Base-by-base conservation (phyloP, 2,113 vertebrate genomes). In the Caranx ignobilis region DNA sequence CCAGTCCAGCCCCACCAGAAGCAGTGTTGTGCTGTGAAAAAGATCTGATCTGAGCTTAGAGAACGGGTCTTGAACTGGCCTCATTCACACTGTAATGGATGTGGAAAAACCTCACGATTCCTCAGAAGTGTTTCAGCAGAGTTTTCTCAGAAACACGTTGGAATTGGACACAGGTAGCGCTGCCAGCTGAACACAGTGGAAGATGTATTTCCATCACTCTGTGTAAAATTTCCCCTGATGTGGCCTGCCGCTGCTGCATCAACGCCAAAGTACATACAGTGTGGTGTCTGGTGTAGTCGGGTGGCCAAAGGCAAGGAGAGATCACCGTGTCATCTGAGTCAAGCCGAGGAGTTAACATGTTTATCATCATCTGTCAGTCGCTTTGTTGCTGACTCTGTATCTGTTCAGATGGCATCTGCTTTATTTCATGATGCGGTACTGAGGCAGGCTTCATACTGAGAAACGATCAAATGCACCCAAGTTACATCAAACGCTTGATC, bases 91-190 rank as follows among this genome's bases (percentile, higher is more conserved):
- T 64, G 32, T 1, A 56, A 55, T 75, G 16, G 31, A 34, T 10
- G n/a, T 54, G 52, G 43, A 55, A 62, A 61, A 61, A 16, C 3
- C 10, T 54, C n/a, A 32, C 5, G 16, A 18, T 48, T 41, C 34
- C 48, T 11, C 31, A 67, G 60, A 67, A 43, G 48, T 21, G 8
- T 15, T 31, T 26, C 26, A 26, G 26, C 26, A 18, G 16, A 18
- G 55, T 66, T 69, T 71, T 66, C 71, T 45, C 32, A 65, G 69
- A 66, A 70, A 68, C 19, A 59, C 65, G 56, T 32, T 15, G 18
- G 32, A 12, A 39, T 21, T 31, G 26, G 11, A 35, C 12, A 41
- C 52, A 50, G 61, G 39, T n/a, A 11, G 34, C 15, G 4, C 5
- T 73, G 43, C 52, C 63, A 55, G 55, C 21, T 54, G 35, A 54